Evolutionary conservation across 2,888 invertebrate genomes (phyloP).

Genomic region (Rhogogaster chlorosoma): DNA sequence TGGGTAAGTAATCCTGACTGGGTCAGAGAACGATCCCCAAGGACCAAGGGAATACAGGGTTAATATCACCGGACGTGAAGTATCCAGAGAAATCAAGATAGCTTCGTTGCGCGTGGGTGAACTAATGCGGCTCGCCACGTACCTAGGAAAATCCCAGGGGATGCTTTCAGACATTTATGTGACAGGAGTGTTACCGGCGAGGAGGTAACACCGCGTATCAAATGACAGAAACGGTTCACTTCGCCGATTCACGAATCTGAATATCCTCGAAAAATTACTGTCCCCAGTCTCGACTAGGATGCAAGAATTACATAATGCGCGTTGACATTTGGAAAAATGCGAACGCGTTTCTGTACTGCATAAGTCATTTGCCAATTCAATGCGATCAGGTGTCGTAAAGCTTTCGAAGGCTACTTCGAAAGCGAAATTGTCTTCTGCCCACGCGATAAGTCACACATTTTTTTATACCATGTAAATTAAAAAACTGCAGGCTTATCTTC

Average conservation of each 20-base stretch:
- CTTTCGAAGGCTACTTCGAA: neutral
- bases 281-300: neutral
- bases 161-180: neutral
- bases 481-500: neutral
- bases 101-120: constrained; percentile 58
- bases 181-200: neutral
- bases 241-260: neutral
- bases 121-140: constrained; percentile 54
- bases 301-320: neutral
- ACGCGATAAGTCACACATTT: too few relatives aligned
- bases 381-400: neutral
- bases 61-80: constrained; percentile 52
- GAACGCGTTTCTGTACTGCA: neutral
- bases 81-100: constrained; percentile 54
- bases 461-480: too few relatives aligned
- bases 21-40: constrained; percentile 55
- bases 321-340: neutral
- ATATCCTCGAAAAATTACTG: neutral
- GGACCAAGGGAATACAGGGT: constrained; percentile 56
- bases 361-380: neutral
- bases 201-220: neutral
- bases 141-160: constrained; percentile 44
- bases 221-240: neutral
- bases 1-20: constrained; percentile 52
- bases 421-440: neutral